Conservation (phyloP, 2,113 vertebrate species). For the Hippocampus guttulatus region DNA sequence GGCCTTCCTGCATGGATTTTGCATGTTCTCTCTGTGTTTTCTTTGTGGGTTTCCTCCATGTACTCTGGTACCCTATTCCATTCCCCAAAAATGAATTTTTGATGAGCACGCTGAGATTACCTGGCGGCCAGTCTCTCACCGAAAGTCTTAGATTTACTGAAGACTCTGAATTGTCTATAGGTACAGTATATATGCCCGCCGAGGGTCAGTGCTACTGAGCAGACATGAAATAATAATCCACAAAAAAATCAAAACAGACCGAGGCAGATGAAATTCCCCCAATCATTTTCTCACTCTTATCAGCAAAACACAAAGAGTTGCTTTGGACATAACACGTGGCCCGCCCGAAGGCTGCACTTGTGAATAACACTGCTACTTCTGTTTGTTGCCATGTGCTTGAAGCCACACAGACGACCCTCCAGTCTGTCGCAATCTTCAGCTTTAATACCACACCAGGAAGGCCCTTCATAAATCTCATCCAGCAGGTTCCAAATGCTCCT, state of each 20-base stretch:
- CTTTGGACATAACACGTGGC: constrained; percentile 15
- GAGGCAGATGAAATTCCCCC: constrained; percentile 17
- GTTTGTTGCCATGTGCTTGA: constrained; percentile 5
- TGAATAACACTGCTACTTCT: constrained; percentile 26
- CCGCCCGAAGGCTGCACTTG: constrained; percentile 13
- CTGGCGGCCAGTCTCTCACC: no score
- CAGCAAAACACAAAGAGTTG: constrained; percentile 7
- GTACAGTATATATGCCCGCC: no score
- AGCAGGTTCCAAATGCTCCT: background rate
- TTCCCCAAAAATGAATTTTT: no score
- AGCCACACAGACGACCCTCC: constrained; percentile 12
- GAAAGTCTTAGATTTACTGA: constrained; percentile 4
- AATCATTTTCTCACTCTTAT: constrained; percentile 15
- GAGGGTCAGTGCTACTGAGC: constrained; percentile 29
- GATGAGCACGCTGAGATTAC: no score
- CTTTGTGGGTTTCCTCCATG: no score
- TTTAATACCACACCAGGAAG: background rate
- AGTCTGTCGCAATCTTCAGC: constrained; percentile 4
- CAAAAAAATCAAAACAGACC: constrained; percentile 23
- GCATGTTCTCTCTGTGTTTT: no score
- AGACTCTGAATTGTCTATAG: background rate
- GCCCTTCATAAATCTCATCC: background rate
- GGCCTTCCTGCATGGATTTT: no score
- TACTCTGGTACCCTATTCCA: no score
- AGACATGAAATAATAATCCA: constrained; percentile 25